Evolutionary conservation across 2,888 invertebrate species (phyloP), one percentile per base, ranked within the genome.

Genomic region (Eurois occulta): DNA sequence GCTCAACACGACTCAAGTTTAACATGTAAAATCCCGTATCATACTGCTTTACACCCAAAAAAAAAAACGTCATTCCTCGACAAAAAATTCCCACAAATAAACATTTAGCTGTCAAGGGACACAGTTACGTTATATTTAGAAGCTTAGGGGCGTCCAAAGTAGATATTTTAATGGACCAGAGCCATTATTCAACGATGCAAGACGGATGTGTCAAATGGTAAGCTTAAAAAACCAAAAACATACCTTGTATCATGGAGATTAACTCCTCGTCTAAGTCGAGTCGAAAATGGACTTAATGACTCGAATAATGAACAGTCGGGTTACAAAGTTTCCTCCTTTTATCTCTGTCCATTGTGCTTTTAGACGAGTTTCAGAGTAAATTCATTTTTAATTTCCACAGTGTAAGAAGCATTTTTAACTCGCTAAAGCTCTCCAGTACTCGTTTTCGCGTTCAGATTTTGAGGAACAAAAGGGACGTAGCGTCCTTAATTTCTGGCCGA

Each of bases 101-200:
- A 95, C 93, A 93, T 92, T 93, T 90, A 92, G 89, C 94, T 94
- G 94, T 93, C 94, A 93, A 88, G 91, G 87, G 87, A 91, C 90
- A 90, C 87, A 88, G 89, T 85, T 87, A 83, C 85, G 86, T 87
- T 95, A 95, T 94, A 93, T 95, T 94, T 95, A 94, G 94, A 93
- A 91, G 89, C 90, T 91, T 90, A 91, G 92, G 93, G 93, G 92
- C 92, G 92, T 90, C 90, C 91, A 90, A 91, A 90, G 90, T 91
- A 91, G 91, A 93, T 91, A 91, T 93, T 93, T 94, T 94, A 95
- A 95, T 95, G 94, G 94, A 90, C 87, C 90, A 90, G 86, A 88
- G 89, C 91, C 94, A 95, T 95, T 95, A 94, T 94, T 95, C 93
- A 94, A 92, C 91, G 91, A 94, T 91, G 91, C 93, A 94, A 91